phyloP scores from a whole-genome alignment of 2,888 invertebrate species.

The Pheosia gnoma region DNA sequence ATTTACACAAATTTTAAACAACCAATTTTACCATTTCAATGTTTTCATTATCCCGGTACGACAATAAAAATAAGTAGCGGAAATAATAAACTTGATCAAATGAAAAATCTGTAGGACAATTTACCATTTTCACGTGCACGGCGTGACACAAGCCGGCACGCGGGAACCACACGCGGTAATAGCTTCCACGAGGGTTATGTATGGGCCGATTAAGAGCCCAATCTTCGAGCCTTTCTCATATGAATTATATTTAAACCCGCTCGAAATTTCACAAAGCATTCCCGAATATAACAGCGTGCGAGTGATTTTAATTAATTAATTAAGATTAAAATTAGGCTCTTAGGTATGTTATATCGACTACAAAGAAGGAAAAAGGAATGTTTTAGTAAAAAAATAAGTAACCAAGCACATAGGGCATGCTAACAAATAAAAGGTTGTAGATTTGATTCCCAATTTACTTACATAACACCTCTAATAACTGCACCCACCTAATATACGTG shows the following conservation, averaged over 20 bases:
- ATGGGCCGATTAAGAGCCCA: conserved; percentile 2
- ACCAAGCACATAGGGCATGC: too few relatives aligned
- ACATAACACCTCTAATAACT: too few relatives aligned
- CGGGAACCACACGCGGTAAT: conserved; percentile 1
- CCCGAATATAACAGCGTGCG: not conserved
- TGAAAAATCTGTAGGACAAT: not conserved
- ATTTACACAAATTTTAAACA: too few relatives aligned
- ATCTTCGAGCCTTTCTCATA: conserved; percentile 5
- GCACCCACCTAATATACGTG: too few relatives aligned
- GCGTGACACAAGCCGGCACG: not conserved
- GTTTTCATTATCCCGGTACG: too few relatives aligned
- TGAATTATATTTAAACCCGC: conserved; percentile 7
- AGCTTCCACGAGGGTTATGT: not conserved
- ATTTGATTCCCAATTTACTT: too few relatives aligned
- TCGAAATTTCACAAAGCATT: not conserved
- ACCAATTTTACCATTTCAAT: too few relatives aligned
- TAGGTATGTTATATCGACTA: not conserved
- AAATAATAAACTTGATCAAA: not conserved
- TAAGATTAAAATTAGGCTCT: not conserved
- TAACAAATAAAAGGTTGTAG: too few relatives aligned
- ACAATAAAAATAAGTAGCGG: too few relatives aligned
- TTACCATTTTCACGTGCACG: not conserved
- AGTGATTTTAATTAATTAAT: not conserved
- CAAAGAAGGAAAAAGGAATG: too few relatives aligned
- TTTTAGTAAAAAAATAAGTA: too few relatives aligned